A percentile compares a stretch with the other conserved stretches of the same genome.
These are phyloP conservation scores for Leptodactylus fuscus DNA, from an alignment of 2,113 vertebrate species.

Conservation along the genomic window DNA sequence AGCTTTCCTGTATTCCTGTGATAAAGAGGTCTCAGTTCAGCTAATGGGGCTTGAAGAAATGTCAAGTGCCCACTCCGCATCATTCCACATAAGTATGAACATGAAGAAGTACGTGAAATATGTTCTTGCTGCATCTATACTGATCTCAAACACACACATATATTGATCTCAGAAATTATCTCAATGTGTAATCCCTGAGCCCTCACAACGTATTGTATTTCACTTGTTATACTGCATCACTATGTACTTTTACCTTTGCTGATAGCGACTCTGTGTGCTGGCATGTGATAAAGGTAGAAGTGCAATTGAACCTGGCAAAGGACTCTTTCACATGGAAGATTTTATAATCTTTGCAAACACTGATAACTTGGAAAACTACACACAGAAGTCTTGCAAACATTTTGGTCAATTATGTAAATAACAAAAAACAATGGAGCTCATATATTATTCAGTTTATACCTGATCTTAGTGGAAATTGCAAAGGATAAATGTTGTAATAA, in stretches of 20 bases:
- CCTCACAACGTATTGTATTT: background rate
- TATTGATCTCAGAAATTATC: background rate
- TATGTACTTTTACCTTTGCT: conserved; percentile 7
- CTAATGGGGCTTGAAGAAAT: background rate
- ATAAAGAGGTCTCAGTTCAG: background rate
- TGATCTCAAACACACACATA: background rate
- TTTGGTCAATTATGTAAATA: background rate
- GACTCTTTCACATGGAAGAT: background rate
- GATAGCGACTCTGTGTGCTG: background rate
- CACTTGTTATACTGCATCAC: background rate
- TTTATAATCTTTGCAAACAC: background rate
- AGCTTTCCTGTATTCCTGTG: no score
- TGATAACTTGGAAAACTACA: background rate
- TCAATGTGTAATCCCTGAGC: background rate
- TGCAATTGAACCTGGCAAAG: background rate
- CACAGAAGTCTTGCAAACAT: background rate
- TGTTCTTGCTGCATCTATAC: background rate
- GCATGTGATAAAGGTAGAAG: background rate
- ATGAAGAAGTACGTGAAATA: no score
- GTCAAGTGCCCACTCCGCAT: background rate
- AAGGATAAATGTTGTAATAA: background rate
- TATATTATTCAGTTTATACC: background rate
- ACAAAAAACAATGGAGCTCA: background rate
- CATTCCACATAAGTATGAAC: background rate
- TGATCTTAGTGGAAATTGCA: background rate